Conservation (phyloP, 2,797 vertebrate genomes). For the Eospalax fontanierii region DNA sequence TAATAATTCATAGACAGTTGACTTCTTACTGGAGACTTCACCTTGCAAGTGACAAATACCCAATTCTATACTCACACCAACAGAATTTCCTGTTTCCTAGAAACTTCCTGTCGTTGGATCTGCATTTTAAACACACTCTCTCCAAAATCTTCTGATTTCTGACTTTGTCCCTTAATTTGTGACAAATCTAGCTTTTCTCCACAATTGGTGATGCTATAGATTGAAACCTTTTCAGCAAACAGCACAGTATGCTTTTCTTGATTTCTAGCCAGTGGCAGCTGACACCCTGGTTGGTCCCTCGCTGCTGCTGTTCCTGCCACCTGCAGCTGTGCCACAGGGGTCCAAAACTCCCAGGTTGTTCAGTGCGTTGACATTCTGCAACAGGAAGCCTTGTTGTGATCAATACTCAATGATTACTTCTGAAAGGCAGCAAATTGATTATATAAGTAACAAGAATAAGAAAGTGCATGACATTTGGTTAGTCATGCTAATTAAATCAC, state of each 20-base stretch:
- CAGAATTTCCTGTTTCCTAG: constrained; percentile 34
- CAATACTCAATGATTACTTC: constrained; percentile 24
- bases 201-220: background rate
- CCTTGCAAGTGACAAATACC: background rate
- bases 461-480: background rate
- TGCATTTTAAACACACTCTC: constrained; percentile 36
- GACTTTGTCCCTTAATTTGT: constrained; percentile 49
- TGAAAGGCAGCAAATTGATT: constrained; percentile 6
- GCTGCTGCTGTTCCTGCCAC: constrained; percentile 1
- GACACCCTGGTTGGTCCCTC: background rate
- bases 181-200: constrained; percentile 51
- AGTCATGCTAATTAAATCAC: constrained; percentile 30
- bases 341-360: background rate
- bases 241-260: constrained; percentile 55
- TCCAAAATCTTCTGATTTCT: constrained; percentile 52
- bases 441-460: background rate
- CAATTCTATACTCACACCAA: background rate
- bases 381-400: constrained; percentile 6
- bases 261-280: constrained; percentile 62
- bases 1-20: background rate
- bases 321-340: background rate
- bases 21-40: background rate
- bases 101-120: constrained; percentile 3
- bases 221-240: constrained; percentile 37
- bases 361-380: background rate